phyloP scores from a whole-genome alignment of 2,797 vertebrate genomes.

The Crax fasciolata region DNA sequence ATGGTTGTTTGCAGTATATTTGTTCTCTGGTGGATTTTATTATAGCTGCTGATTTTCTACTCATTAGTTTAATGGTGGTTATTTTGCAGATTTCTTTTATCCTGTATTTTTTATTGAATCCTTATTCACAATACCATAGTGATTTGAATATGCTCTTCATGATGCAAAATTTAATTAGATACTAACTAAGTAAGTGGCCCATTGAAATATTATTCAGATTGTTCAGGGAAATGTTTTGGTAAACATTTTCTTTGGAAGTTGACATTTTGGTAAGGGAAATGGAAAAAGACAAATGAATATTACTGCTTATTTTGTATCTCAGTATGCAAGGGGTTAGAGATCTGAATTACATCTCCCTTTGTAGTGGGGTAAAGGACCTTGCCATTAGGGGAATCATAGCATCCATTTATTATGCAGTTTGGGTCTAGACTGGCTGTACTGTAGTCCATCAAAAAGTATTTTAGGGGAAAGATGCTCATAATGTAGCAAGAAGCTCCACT shows the following conservation, averaged over 20 bases:
- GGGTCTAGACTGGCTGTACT: slow-evolving; percentile 49
- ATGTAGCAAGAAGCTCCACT: slow-evolving; percentile 59
- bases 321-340: slow-evolving; percentile 56
- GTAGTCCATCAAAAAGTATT: slow-evolving; percentile 72
- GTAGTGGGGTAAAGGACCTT: slow-evolving; percentile 60
- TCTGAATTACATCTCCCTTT: slow-evolving; percentile 66
- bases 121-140: slow-evolving; percentile 69
- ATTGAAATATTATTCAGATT: slow-evolving; percentile 76
- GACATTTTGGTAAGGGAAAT: slow-evolving; percentile 59
- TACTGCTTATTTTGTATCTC: slow-evolving; percentile 58
- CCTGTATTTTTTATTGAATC: slow-evolving; percentile 72
- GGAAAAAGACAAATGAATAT: slow-evolving; percentile 52
- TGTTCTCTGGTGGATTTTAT: slow-evolving; percentile 69
- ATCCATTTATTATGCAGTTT: slow-evolving; percentile 69
- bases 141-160: slow-evolving; percentile 68
- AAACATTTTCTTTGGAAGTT: slow-evolving; percentile 72
- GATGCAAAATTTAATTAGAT: slow-evolving; percentile 73
- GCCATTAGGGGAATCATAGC: slow-evolving; percentile 64
- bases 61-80: slow-evolving; percentile 77
- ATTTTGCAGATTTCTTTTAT: slow-evolving; percentile 72
- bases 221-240: slow-evolving; percentile 69
- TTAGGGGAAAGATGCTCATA: slow-evolving; percentile 57
- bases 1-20: slow-evolving; percentile 56
- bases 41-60: slow-evolving; percentile 70
- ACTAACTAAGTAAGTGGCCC: slow-evolving; percentile 69